Evolutionary conservation across 2,888 invertebrate genomes (phyloP).

Genomic region (Seira ritae): DNA sequence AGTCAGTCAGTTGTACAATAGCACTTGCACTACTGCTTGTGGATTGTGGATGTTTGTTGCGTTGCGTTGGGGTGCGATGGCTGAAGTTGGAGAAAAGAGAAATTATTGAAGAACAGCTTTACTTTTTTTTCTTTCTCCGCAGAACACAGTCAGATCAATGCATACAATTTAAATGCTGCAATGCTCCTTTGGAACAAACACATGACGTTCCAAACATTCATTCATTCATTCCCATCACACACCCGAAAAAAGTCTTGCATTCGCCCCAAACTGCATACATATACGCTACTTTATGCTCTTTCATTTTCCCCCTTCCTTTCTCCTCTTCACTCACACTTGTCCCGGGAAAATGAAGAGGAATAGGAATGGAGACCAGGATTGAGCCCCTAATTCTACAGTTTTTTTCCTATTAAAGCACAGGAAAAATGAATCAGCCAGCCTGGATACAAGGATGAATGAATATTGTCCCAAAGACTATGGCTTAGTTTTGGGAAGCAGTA

Average conservation of each 20-base stretch:
- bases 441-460: background rate
- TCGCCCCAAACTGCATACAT: background rate
- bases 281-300: background rate
- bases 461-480: conserved; percentile 14
- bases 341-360: conserved; percentile 4
- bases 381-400: too few species aligned
- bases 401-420: too few species aligned
- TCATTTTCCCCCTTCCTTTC: background rate
- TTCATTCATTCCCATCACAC: background rate
- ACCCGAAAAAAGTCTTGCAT: conserved; percentile 13
- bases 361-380: background rate
- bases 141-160: background rate
- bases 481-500: background rate
- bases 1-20: too few species aligned
- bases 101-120: background rate
- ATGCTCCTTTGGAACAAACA: conserved; percentile 3
- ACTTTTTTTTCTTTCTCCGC: background rate
- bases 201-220: background rate
- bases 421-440: too few species aligned
- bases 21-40: background rate
- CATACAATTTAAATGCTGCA: background rate
- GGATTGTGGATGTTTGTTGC: background rate
- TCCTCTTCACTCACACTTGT: background rate
- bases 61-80: background rate
- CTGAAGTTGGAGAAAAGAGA: background rate